Conservation (phyloP, 2,797 vertebrate genomes). For the Lagocephalus sceleratus region DNA sequence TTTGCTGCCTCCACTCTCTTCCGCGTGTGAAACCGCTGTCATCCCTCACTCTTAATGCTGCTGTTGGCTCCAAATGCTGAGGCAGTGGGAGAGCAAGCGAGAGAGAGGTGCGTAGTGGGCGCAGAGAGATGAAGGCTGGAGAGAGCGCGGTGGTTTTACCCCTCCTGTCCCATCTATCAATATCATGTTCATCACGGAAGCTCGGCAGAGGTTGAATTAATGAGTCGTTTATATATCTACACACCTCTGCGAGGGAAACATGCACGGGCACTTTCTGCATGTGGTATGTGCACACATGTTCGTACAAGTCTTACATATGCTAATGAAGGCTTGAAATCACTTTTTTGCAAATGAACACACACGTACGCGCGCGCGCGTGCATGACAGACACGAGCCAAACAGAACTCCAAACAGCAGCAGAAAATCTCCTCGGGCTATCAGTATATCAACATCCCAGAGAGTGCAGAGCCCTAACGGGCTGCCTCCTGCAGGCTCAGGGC, state of each 20-base stretch:
- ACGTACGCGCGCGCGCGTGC: background rate
- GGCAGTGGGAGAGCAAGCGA: constrained; percentile 38
- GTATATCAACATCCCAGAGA: constrained; percentile 43
- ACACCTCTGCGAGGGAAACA: background rate
- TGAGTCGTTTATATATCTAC: constrained; percentile 29
- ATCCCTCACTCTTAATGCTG: constrained; percentile 46
- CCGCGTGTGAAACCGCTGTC: constrained; percentile 39
- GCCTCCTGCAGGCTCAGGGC: too few species aligned
- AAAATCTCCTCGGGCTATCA: constrained; percentile 37
- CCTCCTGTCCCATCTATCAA: constrained; percentile 44
- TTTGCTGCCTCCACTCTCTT: constrained; percentile 39
- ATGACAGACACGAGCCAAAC: background rate
- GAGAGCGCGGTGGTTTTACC: constrained; percentile 35
- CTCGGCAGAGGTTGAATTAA: constrained; percentile 37
- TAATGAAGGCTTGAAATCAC: constrained; percentile 5
- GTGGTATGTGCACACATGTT: constrained; percentile 8
- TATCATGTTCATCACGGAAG: constrained; percentile 47
- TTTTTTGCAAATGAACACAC: constrained; percentile 6
- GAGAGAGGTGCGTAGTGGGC: constrained; percentile 14
- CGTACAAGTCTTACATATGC: constrained; percentile 8
- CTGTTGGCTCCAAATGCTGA: constrained; percentile 57
- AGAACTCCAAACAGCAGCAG: constrained; percentile 17
- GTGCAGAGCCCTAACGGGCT: constrained; percentile 15
- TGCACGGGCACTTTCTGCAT: constrained; percentile 7
- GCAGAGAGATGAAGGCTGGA: constrained; percentile 26